phyloP scores from a whole-genome alignment of 35 echinoderm and acorn worm species.

The Chiridota heheva region DNA sequence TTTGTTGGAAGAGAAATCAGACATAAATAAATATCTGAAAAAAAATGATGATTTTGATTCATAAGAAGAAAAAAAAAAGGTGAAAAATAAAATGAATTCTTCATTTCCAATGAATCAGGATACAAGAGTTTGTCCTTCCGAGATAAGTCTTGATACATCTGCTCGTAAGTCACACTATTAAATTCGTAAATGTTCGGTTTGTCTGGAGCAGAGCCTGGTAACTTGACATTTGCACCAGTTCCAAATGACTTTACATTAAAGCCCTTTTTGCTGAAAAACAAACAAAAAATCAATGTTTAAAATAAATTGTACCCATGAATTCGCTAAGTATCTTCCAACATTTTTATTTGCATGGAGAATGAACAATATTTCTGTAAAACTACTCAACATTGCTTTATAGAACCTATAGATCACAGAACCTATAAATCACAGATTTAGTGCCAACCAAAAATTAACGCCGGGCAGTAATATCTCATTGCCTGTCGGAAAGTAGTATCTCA shows the following conservation, averaged over 20 bases:
- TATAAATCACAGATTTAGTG: too few species aligned
- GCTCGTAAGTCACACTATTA: constrained; percentile 85
- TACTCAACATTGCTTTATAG: too few species aligned
- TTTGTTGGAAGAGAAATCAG: not conserved
- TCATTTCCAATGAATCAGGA: constrained; percentile 38
- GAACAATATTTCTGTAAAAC: too few species aligned
- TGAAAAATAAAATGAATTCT: too few species aligned
- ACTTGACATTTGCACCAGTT: constrained; percentile 81
- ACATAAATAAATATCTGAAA: not conserved
- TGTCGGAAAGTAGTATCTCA: too few species aligned
- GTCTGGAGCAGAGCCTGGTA: constrained; percentile 89
- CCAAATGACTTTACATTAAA: constrained; percentile 95
- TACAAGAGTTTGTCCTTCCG: constrained; percentile 85
- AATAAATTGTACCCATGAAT: not conserved
- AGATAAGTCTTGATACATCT: constrained; percentile 93
- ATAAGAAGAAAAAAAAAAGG: not conserved
- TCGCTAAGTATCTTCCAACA: not conserved
- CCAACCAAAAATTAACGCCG: too few species aligned
- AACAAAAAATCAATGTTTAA: not conserved
- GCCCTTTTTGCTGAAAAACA: constrained; percentile 82
- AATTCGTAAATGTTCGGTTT: constrained; percentile 99
- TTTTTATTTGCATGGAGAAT: too few species aligned
- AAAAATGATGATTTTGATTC: not conserved
- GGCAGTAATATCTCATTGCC: too few species aligned
- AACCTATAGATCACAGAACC: too few species aligned